These are phyloP conservation scores for Sinella curviseta DNA, from an alignment of 1,140 invertebrate species.

Conservation along the genomic window DNA sequence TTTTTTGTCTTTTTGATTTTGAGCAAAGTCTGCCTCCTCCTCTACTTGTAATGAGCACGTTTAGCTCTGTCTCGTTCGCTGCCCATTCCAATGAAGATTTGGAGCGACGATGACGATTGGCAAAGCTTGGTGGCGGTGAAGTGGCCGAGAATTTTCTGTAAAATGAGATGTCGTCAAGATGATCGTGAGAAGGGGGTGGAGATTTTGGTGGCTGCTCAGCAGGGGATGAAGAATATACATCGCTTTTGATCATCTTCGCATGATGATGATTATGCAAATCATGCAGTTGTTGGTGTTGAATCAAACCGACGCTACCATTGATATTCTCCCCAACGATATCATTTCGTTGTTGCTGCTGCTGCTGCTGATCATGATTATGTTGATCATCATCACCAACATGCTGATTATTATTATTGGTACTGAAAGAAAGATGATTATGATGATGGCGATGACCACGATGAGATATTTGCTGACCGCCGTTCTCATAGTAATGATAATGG, in stretches of 20 bases:
- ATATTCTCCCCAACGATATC: no score
- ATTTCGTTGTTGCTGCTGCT: neutral
- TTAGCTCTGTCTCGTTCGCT: no score
- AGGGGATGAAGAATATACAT: neutral
- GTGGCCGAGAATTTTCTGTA: neutral
- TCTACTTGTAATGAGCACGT: no score
- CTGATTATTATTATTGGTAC: neutral
- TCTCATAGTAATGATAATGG: constrained; percentile 1
- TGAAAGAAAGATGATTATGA: neutral
- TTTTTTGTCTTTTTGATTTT: neutral
- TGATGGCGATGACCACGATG: neutral
- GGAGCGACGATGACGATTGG: neutral
- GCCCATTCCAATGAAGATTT: no score
- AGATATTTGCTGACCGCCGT: neutral
- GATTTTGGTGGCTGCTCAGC: neutral
- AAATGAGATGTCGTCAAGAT: neutral
- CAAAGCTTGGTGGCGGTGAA: neutral
- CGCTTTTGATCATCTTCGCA: neutral
- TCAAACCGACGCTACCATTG: no score
- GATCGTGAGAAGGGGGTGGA: neutral
- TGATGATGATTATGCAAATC: no score
- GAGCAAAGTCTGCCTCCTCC: no score
- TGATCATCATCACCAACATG: no score
- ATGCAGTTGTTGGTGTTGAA: no score
- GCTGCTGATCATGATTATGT: neutral